Evolutionary conservation across 1,140 invertebrate species (phyloP).

Genomic region (Ceratosolen solmsi): DNA sequence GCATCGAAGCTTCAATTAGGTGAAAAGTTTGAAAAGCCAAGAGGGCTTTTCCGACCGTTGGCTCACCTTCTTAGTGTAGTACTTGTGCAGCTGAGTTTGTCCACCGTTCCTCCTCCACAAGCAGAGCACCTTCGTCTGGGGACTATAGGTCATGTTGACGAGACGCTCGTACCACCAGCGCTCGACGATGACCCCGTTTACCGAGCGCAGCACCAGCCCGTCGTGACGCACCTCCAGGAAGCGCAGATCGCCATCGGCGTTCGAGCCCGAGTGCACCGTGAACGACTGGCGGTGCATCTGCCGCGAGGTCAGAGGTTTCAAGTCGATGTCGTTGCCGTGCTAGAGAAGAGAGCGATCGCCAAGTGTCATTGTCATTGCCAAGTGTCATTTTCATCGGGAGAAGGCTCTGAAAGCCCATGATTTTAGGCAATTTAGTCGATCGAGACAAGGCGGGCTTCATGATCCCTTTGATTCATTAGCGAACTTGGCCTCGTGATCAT

Average conservation of each 20-base stretch:
- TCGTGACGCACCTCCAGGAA: conserved; percentile 99
- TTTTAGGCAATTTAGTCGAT: too few species aligned
- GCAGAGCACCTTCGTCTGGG: conserved; percentile 97
- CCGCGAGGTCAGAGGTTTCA: conserved; percentile 92
- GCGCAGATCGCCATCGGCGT: conserved; percentile 91
- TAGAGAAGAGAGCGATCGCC: conserved; percentile 58
- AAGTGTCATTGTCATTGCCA: too few species aligned
- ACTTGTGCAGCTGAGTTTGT: conserved; percentile 96
- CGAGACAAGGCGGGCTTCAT: too few species aligned
- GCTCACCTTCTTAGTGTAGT: conserved; percentile 97
- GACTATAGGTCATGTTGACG: conserved; percentile 99
- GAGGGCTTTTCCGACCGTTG: not conserved
- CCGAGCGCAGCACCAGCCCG: conserved; percentile 93
- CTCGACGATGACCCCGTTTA: conserved; percentile 95
- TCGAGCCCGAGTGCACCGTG: conserved; percentile 95
- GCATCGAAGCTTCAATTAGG: too few species aligned
- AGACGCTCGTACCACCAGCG: conserved; percentile 99
- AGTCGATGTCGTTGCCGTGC: conserved; percentile 97
- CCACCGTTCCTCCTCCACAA: conserved; percentile 93
- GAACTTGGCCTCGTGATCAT: too few species aligned
- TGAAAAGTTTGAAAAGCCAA: not conserved
- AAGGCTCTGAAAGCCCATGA: too few species aligned
- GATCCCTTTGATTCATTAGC: too few species aligned
- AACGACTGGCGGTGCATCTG: conserved; percentile 97
- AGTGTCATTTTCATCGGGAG: too few species aligned